A percentile compares a stretch with the other conserved stretches of the same genome.
Evolutionary conservation across 2,113 vertebrate genomes (phyloP).

Genomic region (Neogale vison): DNA sequence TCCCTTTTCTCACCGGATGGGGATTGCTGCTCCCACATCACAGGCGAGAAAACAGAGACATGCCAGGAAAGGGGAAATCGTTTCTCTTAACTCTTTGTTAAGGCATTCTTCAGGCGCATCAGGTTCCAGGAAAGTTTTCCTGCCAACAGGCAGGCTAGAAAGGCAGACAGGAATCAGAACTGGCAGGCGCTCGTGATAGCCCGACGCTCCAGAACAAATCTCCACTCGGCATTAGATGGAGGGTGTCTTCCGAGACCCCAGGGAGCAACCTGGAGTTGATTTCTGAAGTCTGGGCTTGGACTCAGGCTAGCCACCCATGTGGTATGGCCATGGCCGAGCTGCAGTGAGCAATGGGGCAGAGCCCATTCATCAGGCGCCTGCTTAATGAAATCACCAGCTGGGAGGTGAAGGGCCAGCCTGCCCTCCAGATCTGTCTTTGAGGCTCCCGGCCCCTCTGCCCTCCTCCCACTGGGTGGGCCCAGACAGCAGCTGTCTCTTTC

Average conservation of each 20-base stretch:
- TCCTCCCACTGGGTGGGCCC: constrained; percentile 47
- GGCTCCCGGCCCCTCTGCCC: neutral
- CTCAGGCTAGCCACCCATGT: neutral
- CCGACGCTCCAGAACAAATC: neutral
- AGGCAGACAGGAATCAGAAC: constrained; percentile 16
- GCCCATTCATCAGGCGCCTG: neutral
- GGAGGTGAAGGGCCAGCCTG: constrained; percentile 52
- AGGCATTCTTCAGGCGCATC: neutral
- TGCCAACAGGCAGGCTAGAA: neutral
- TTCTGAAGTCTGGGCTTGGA: constrained; percentile 12
- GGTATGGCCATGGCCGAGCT: neutral
- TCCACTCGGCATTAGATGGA: neutral
- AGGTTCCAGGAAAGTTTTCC: neutral
- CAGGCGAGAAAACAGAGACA: neutral
- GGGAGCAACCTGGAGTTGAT: neutral
- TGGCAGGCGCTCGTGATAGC: neutral
- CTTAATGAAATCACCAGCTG: constrained; percentile 68
- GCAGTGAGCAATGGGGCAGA: neutral
- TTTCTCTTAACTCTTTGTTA: neutral
- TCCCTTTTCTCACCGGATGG: neutral
- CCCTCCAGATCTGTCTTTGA: constrained; percentile 49
- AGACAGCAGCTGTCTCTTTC: constrained; percentile 70
- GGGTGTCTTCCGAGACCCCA: neutral
- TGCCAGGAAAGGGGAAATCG: neutral
- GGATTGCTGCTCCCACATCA: neutral